Percentiles rank a stretch among this genome's conserved stretches.
Conservation (phyloP, 1,140 invertebrate species). For the Zaprionus kolodkinae region DNA sequence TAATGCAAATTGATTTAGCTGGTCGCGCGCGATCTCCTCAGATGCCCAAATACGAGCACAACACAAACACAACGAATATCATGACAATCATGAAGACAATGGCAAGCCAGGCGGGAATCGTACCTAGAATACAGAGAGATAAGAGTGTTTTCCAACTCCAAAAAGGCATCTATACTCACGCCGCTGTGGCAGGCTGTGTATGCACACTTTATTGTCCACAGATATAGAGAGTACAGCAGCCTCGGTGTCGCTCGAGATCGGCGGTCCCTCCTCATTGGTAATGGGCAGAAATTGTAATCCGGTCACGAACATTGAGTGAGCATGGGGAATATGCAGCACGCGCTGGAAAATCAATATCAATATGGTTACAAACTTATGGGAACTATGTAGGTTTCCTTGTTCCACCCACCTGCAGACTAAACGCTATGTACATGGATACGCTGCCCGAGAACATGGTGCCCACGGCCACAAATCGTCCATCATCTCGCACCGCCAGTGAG, state of each 20-base stretch:
- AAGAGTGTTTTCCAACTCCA: not conserved
- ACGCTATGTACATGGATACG: constrained; percentile 95
- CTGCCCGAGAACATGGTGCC: constrained; percentile 97
- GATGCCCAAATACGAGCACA: constrained; percentile 92
- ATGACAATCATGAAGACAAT: constrained; percentile 89
- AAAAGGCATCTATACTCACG: constrained; percentile 86
- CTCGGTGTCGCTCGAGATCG: constrained; percentile 90
- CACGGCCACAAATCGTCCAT: constrained; percentile 95
- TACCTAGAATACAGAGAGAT: constrained; percentile 86
- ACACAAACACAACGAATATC: constrained; percentile 90
- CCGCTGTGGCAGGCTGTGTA: constrained; percentile 94
- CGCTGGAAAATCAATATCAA: constrained; percentile 86
- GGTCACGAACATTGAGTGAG: constrained; percentile 97
- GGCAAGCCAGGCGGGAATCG: constrained; percentile 91
- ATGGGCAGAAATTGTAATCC: constrained; percentile 95
- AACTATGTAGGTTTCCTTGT: no score
- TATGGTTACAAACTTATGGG: not conserved
- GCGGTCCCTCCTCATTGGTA: constrained; percentile 86
- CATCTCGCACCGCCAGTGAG: constrained; percentile 93
- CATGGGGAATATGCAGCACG: constrained; percentile 91
- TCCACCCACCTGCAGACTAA: constrained; percentile 92
- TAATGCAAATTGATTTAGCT: constrained; percentile 63
- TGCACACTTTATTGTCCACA: constrained; percentile 96
- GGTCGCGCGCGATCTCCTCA: constrained; percentile 84
- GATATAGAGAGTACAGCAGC: constrained; percentile 96